phyloP scores from a whole-genome alignment of 2,113 vertebrate genomes.

The Fukomys damarensis region DNA sequence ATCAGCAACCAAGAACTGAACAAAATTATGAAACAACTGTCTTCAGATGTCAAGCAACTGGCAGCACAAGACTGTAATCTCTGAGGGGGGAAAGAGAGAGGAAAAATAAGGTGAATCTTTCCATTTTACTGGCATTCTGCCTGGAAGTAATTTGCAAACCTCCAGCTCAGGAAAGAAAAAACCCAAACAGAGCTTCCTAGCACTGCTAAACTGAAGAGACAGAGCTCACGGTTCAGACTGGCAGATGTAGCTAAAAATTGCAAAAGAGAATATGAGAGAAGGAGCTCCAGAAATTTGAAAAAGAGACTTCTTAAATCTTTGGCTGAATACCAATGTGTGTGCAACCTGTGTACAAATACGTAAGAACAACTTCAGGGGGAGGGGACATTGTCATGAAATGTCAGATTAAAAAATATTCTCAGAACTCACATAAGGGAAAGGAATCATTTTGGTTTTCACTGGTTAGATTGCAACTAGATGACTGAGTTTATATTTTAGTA shows the following conservation, averaged over 20 bases:
- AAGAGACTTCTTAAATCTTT: neutral
- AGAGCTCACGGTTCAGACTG: neutral
- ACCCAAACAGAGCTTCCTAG: neutral
- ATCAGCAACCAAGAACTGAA: slow-evolving; percentile 37
- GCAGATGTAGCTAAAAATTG: slow-evolving; percentile 6
- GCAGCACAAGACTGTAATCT: neutral
- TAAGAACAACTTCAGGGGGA: neutral
- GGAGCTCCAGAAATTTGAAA: neutral
- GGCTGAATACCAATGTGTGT: neutral
- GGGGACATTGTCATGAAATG: neutral
- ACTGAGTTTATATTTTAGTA: neutral
- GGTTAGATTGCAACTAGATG: neutral
- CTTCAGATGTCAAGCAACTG: neutral
- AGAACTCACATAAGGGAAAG: neutral
- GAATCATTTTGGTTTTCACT: slow-evolving; percentile 13
- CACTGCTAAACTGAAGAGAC: neutral
- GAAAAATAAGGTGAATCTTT: slow-evolving; percentile 3
- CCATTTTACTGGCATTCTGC: neutral
- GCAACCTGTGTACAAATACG: neutral
- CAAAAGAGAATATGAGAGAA: neutral
- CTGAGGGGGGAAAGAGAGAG: no score
- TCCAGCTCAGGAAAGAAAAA: neutral
- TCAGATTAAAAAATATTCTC: neutral
- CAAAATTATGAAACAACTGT: neutral
- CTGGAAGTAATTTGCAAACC: slow-evolving; percentile 46